Evolutionary conservation across 1,140 invertebrate species (phyloP).

Genomic region (Bombus vancouverensis): DNA sequence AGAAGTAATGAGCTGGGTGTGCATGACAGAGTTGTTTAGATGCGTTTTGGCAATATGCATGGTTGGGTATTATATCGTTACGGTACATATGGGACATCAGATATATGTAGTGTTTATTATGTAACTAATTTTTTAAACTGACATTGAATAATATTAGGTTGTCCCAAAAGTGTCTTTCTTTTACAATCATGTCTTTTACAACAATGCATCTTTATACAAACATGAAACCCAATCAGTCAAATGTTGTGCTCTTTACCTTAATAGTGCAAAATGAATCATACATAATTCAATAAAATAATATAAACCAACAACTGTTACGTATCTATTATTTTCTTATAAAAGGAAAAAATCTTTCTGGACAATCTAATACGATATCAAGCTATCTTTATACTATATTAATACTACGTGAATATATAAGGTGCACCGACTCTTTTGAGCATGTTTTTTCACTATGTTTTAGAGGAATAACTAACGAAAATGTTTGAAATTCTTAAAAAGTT

Average conservation of each 20-base stretch:
- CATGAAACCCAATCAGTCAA: too few relatives aligned
- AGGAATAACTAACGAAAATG: background rate
- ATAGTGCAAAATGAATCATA: too few relatives aligned
- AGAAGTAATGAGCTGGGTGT: slow-evolving; percentile 66
- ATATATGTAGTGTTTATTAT: background rate
- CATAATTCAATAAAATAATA: too few relatives aligned
- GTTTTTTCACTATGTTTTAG: background rate
- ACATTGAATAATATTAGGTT: background rate
- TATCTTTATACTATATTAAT: background rate
- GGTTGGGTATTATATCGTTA: slow-evolving; percentile 74
- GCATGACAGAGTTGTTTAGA: slow-evolving; percentile 71
- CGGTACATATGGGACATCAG: slow-evolving; percentile 53
- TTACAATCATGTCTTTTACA: too few relatives aligned
- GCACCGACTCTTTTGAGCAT: too few relatives aligned
- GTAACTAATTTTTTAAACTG: background rate
- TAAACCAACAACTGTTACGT: too few relatives aligned
- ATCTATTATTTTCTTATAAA: too few relatives aligned
- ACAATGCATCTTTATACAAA: too few relatives aligned
- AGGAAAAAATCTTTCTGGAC: too few relatives aligned
- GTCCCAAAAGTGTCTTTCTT: too few relatives aligned
- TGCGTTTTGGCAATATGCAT: slow-evolving; percentile 74
- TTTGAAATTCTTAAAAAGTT: background rate
- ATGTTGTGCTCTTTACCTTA: too few relatives aligned
- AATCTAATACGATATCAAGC: background rate
- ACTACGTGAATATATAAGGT: background rate